A percentile compares a stretch with the other conserved stretches of the same genome.
These are phyloP conservation scores for Dioctria rufipes DNA, from an alignment of 2,888 invertebrate species.

Conservation along the genomic window DNA sequence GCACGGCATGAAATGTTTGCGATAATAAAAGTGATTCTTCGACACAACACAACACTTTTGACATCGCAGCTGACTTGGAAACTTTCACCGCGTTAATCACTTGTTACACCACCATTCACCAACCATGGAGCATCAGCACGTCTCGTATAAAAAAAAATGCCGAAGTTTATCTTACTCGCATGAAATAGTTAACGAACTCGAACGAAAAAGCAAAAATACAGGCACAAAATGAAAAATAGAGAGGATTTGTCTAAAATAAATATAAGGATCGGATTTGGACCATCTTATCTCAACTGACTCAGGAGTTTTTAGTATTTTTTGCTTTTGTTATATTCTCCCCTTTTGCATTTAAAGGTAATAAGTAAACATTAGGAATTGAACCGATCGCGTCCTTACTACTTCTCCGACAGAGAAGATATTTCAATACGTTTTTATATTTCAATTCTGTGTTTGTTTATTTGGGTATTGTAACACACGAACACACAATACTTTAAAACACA, in stretches of 20 bases:
- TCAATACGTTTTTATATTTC: too few species aligned
- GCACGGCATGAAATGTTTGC: constrained; percentile 26
- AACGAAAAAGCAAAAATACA: neutral
- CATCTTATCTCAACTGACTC: neutral
- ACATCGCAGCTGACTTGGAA: constrained; percentile 16
- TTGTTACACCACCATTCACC: constrained; percentile 30
- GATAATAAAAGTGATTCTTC: constrained; percentile 39
- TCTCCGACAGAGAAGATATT: too few species aligned
- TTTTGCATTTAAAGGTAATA: neutral
- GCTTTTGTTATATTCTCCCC: neutral
- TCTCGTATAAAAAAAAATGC: neutral
- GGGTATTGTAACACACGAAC: too few species aligned
- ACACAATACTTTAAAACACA: constrained; percentile 46
- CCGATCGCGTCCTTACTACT: constrained; percentile 35
- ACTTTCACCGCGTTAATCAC: constrained; percentile 39
- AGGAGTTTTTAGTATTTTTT: neutral
- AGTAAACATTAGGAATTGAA: neutral
- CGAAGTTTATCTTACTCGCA: neutral
- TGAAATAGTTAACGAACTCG: neutral
- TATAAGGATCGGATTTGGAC: neutral
- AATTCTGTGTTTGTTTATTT: too few species aligned
- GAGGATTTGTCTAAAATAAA: neutral
- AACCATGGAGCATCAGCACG: neutral
- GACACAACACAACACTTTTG: neutral
- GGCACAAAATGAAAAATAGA: neutral